phyloP scores from a whole-genome alignment of 2,797 vertebrate genomes.

The Danio choprae region DNA sequence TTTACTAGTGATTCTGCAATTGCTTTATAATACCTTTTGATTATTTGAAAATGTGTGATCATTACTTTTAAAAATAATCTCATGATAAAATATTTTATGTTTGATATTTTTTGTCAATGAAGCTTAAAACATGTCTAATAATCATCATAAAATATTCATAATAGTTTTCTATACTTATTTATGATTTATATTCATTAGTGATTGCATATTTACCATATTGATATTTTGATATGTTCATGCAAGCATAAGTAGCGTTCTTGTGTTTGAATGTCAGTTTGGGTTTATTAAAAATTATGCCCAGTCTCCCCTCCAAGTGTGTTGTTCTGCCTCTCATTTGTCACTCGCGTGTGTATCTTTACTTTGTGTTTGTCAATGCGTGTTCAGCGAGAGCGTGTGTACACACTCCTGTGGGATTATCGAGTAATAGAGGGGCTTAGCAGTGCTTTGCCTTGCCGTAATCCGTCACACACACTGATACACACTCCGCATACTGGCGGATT shows the following conservation, averaged over 20 bases:
- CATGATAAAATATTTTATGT: no score
- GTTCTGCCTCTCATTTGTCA: slow-evolving; percentile 42
- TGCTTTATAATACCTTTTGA: no score
- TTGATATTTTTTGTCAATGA: no score
- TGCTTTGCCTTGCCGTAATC: slow-evolving; percentile 76
- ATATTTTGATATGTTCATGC: background rate
- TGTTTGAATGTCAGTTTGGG: no score
- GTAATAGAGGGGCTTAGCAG: slow-evolving; percentile 76
- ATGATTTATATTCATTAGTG: background rate
- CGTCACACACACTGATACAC: slow-evolving; percentile 52
- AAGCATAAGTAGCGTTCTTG: no score
- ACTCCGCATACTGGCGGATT: slow-evolving; percentile 64
- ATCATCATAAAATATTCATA: background rate
- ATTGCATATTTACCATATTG: background rate
- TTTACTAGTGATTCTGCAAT: no score
- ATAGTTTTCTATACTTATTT: background rate
- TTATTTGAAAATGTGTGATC: no score
- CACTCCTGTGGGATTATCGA: slow-evolving; percentile 73
- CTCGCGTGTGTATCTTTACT: slow-evolving; percentile 59
- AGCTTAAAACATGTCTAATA: background rate
- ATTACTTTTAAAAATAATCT: no score
- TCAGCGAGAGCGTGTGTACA: slow-evolving; percentile 60
- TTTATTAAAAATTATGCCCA: no score
- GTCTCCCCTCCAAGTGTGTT: background rate
- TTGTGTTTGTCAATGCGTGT: slow-evolving; percentile 58